phyloP scores from a whole-genome alignment of 2,113 vertebrate species.

The Mystacornis crossleyi region DNA sequence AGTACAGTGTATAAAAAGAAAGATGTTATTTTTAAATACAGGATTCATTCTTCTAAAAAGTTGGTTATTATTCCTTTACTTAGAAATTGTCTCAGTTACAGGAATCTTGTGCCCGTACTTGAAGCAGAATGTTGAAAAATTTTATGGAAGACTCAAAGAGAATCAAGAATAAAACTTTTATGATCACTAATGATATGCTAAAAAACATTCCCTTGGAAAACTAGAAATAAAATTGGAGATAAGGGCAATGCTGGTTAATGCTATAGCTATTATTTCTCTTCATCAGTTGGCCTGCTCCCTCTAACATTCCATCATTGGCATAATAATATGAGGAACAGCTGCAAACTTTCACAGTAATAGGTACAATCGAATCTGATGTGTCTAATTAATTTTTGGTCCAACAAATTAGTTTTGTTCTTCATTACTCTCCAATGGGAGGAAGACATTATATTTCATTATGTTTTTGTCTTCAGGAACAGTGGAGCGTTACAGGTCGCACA shows the following conservation, averaged over 20 bases:
- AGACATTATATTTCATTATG: slow-evolving; percentile 79
- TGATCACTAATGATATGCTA: not conserved
- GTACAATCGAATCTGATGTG: slow-evolving; percentile 74
- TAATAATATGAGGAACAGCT: slow-evolving; percentile 68
- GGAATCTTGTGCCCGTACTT: not conserved
- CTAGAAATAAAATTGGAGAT: not conserved
- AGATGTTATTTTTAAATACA: not conserved
- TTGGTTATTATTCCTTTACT: not conserved
- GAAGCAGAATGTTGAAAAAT: not conserved
- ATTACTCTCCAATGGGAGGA: slow-evolving; percentile 78
- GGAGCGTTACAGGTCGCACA: slow-evolving; percentile 64
- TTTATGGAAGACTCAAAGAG: not conserved
- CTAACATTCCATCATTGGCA: slow-evolving; percentile 42
- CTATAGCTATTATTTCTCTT: slow-evolving; percentile 10
- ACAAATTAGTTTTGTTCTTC: slow-evolving; percentile 84
- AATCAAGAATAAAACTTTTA: not conserved
- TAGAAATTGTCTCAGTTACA: not conserved
- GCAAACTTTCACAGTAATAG: slow-evolving; percentile 78
- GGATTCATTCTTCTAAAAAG: not conserved
- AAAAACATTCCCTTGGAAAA: not conserved
- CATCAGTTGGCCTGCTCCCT: slow-evolving; percentile 36
- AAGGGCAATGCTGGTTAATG: not conserved
- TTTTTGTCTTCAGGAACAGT: slow-evolving; percentile 75
- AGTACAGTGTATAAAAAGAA: not conserved
- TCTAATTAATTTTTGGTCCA: slow-evolving; percentile 83